Percentiles rank a stretch among this genome's conserved stretches.
Evolutionary conservation across 2,797 vertebrate genomes (phyloP).

Genomic region (Girardinus metallicus): DNA sequence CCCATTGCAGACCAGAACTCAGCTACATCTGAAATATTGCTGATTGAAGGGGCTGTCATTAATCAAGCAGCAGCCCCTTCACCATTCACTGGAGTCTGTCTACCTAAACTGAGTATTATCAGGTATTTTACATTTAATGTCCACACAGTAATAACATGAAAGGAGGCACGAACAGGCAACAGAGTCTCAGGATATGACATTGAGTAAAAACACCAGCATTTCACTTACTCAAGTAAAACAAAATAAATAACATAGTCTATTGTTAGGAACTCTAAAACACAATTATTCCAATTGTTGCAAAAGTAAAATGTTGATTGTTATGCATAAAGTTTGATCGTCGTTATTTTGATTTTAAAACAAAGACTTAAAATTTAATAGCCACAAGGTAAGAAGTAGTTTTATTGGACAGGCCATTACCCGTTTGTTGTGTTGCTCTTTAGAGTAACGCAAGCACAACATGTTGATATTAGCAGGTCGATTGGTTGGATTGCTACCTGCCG

Average conservation of each 20-base stretch:
- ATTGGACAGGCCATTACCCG: background rate
- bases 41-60: background rate
- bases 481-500: background rate
- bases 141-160: background rate
- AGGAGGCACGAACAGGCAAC: background rate
- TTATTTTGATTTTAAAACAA: background rate
- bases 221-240: background rate
- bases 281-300: background rate
- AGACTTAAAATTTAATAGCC: background rate
- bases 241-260: background rate
- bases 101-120: background rate
- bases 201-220: background rate
- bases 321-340: background rate
- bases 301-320: background rate
- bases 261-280: background rate
- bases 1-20: background rate
- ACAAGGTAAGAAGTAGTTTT: background rate
- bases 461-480: background rate
- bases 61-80: background rate
- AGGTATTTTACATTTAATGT: background rate
- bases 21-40: background rate
- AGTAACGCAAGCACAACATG: background rate
- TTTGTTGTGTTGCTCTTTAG: background rate
- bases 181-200: background rate
- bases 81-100: background rate